Conservation (phyloP, 2,888 invertebrate genomes). For the Agrochola litura region DNA sequence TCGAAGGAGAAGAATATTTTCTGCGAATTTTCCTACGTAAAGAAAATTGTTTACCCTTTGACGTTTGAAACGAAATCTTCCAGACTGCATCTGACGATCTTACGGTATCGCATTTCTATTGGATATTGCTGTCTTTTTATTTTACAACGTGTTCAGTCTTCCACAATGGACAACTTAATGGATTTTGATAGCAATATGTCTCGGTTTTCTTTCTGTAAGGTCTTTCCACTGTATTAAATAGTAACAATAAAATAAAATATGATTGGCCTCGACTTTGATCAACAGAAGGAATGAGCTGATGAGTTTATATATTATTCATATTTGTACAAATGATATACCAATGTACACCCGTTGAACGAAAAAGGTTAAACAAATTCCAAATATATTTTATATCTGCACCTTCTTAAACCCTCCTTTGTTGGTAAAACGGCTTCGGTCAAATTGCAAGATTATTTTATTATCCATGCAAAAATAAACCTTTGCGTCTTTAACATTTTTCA, state of each 20-base stretch:
- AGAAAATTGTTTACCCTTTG: constrained; percentile 29
- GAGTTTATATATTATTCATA: not conserved
- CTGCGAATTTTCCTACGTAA: not conserved
- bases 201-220: constrained; percentile 16
- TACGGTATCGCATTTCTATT: constrained; percentile 40
- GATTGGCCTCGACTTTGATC: constrained; percentile 8
- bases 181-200: constrained; percentile 37
- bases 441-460: not conserved
- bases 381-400: not conserved
- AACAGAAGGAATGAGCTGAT: not conserved
- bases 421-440: not conserved
- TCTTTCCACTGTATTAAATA: constrained; percentile 16
- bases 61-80: not conserved
- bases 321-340: not conserved
- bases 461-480: not conserved
- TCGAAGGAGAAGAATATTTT: not conserved
- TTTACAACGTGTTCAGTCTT: constrained; percentile 44
- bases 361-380: not conserved
- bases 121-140: constrained; percentile 27
- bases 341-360: not conserved
- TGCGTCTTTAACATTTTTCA: not conserved
- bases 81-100: constrained; percentile 27
- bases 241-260: constrained; percentile 4
- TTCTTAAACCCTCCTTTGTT: not conserved
- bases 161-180: constrained; percentile 41